Conservation (phyloP, 2,888 invertebrate genomes). For the Deilephila porcellus region DNA sequence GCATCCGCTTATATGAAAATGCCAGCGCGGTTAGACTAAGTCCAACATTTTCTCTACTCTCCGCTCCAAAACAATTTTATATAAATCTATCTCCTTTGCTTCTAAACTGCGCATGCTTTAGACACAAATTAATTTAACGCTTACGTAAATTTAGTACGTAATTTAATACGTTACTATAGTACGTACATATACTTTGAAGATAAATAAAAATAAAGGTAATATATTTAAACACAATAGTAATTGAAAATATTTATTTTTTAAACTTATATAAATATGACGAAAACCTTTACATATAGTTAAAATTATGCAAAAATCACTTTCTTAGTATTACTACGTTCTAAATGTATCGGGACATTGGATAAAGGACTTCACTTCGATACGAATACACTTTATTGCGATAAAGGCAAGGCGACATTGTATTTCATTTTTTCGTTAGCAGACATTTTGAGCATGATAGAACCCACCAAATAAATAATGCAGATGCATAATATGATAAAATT, state of each 20-base stretch:
- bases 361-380: background rate
- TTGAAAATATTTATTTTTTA: slow-evolving; percentile 17
- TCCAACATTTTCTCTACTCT: too few species aligned
- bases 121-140: too few species aligned
- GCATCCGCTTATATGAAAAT: too few species aligned
- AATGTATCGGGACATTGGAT: background rate
- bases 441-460: background rate
- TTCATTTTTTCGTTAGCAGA: background rate
- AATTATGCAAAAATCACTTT: slow-evolving; percentile 18
- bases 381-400: background rate
- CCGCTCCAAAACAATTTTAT: too few species aligned
- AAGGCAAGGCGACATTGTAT: slow-evolving; percentile 4
- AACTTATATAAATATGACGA: background rate
- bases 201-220: background rate
- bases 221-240: background rate
- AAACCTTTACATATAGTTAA: slow-evolving; percentile 8
- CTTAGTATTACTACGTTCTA: background rate
- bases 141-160: background rate
- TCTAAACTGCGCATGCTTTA: too few species aligned
- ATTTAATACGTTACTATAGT: too few species aligned
- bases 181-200: too few species aligned
- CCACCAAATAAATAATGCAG: background rate
- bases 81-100: too few species aligned
- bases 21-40: too few species aligned
- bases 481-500: background rate